Conservation (phyloP, 2,113 vertebrate species). For the Mixornis gularis region DNA sequence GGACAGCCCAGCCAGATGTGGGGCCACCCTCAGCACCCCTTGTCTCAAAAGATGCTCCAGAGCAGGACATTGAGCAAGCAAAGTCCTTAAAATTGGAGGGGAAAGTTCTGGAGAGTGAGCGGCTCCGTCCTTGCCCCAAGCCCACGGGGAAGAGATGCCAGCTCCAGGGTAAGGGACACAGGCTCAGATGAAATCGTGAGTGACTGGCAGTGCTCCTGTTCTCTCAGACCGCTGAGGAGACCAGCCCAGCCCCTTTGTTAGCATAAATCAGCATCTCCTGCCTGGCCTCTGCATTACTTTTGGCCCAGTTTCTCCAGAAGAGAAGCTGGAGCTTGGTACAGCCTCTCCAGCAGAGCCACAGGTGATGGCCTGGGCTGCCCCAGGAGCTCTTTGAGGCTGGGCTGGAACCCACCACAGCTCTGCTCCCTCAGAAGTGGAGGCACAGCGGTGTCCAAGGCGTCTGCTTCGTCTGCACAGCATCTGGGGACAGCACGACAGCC, state of each 20-base stretch:
- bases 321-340: fast-evolving
- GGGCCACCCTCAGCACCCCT: background rate
- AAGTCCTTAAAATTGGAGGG: background rate
- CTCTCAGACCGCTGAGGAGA: background rate
- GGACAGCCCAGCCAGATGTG: background rate
- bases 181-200: background rate
- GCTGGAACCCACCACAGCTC: background rate
- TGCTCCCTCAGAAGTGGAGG: background rate
- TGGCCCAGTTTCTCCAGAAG: background rate
- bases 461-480: fast-evolving
- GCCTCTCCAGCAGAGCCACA: background rate
- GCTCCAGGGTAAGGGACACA: background rate
- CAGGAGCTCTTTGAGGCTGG: background rate
- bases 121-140: background rate
- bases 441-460: fast-evolving
- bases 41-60: fast-evolving
- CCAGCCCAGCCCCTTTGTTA: background rate
- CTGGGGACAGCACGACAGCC: background rate
- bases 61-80: fast-evolving
- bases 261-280: background rate
- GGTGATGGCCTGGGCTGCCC: background rate
- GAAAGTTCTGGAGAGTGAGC: background rate
- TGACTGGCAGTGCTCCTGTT: background rate
- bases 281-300: fast-evolving
- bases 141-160: fast-evolving